These are phyloP conservation scores for Parazoanthus swiftii DNA, from an alignment of 92 coral and sea anemone genomes.

Conservation along the genomic window DNA sequence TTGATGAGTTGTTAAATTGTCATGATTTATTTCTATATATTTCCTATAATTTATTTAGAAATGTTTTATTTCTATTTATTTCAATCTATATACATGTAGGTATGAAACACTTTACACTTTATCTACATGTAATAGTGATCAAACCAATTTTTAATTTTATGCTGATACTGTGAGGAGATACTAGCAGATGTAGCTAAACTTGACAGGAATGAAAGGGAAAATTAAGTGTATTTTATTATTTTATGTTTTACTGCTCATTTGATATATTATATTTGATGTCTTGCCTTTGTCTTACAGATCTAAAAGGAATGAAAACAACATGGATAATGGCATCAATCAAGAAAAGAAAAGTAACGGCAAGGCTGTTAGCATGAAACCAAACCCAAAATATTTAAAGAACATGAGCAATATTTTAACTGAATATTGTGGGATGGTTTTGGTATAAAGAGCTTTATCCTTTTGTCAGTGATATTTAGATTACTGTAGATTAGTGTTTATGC, in stretches of 20 bases:
- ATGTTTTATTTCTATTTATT: too few species aligned
- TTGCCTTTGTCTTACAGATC: neutral
- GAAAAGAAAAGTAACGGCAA: neutral
- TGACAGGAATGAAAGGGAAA: too few species aligned
- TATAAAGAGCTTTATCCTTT: neutral
- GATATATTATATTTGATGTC: neutral
- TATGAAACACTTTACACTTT: too few species aligned
- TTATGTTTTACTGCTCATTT: neutral
- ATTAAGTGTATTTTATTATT: too few species aligned
- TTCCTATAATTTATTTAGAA: too few species aligned
- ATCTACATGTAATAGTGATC: too few species aligned
- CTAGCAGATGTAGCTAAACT: too few species aligned
- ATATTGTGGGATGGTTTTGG: neutral
- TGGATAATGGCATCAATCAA: neutral
- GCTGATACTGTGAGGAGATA: too few species aligned
- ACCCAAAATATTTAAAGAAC: neutral
- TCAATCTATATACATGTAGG: too few species aligned
- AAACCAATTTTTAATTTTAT: too few species aligned
- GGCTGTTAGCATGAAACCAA: constrained; percentile 1
- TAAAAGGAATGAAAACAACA: neutral
- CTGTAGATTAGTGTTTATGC: neutral
- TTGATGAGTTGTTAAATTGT: neutral
- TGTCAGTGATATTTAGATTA: neutral
- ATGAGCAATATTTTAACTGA: neutral
- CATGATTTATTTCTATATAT: too few species aligned